Evolutionary conservation across 2,113 vertebrate species (phyloP).

Genomic region (Trachemys scripta): DNA sequence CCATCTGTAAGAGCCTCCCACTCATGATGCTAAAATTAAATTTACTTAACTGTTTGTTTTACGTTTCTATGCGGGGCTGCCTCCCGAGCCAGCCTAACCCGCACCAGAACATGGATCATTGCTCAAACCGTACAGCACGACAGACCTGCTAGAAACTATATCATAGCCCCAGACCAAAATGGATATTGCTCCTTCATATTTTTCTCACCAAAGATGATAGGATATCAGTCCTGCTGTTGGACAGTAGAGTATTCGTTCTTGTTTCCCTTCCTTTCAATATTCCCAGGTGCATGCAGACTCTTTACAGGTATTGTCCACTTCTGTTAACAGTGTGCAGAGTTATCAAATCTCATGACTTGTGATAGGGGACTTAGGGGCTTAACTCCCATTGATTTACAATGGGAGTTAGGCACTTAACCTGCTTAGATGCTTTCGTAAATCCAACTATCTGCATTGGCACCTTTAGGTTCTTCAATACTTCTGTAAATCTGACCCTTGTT

Average conservation of each 20-base stretch:
- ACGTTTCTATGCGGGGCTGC: neutral
- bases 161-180: neutral
- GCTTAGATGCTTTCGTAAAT: neutral
- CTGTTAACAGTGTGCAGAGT: slow-evolving; percentile 14
- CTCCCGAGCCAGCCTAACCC: neutral
- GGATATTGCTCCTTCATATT: neutral
- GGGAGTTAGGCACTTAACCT: neutral
- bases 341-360: slow-evolving; percentile 23
- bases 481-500: neutral
- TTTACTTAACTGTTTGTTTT: neutral
- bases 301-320: neutral
- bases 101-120: neutral
- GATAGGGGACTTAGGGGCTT: slow-evolving; percentile 7
- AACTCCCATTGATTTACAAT: neutral
- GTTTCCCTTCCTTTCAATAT: neutral
- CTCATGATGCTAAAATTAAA: neutral
- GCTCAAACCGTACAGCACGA: neutral
- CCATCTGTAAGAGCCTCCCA: slow-evolving; percentile 69
- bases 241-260: neutral
- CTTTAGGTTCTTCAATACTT: neutral
- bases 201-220: neutral
- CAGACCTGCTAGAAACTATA: neutral
- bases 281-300: neutral
- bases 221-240: neutral
- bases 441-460: neutral